Conservation (phyloP, 2,797 vertebrate genomes). For the Falco naumanni region DNA sequence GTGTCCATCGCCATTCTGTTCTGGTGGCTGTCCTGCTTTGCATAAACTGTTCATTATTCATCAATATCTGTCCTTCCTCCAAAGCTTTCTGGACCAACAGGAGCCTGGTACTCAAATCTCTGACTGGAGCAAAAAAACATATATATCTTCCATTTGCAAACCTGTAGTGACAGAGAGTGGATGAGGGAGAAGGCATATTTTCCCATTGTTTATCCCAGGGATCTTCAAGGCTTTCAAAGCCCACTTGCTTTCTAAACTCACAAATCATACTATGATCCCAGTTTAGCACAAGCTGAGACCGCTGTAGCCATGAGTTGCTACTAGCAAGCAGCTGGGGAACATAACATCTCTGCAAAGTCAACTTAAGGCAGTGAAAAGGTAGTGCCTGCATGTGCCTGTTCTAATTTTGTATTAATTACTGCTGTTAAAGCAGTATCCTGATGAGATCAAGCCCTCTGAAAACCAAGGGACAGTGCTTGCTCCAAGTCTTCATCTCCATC, state of each 20-base stretch:
- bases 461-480: neutral
- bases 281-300: neutral
- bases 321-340: neutral
- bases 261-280: neutral
- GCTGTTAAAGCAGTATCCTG: neutral
- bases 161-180: neutral
- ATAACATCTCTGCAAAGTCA: neutral
- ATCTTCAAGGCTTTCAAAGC: neutral
- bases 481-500: neutral
- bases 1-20: neutral
- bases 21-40: neutral
- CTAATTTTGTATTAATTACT: neutral
- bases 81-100: neutral
- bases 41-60: neutral
- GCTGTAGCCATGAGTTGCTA: neutral
- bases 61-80: neutral
- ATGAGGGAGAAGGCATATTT: neutral
- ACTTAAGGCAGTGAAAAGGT: neutral
- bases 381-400: neutral
- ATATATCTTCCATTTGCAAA: neutral
- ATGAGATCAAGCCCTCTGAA: neutral
- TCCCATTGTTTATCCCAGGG: neutral
- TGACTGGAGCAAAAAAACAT: accelerated
- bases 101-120: neutral
- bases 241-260: neutral